Base-by-base conservation (phyloP, 2,888 invertebrate genomes). In the Acrobasis repandana region DNA sequence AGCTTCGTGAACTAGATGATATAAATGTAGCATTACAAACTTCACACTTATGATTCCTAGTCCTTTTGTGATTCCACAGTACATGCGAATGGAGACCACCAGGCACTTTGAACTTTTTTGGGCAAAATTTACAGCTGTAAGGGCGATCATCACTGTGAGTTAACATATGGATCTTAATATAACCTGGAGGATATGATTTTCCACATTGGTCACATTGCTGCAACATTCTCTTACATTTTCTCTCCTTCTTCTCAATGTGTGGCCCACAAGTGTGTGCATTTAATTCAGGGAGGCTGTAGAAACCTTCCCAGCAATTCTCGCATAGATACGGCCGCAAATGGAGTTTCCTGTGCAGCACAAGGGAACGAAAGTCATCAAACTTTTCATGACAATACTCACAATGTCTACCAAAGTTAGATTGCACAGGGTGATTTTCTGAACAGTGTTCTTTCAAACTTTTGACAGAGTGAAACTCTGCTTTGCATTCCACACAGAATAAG, bases 181-280 rank as follows among this genome's bases (percentile, higher is more conserved):
- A 93, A 0, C 91, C 87, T 0, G 86, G 84, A 0, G 91, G 90
- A 67, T 92, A 93, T 1, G 93, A 92, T 66, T 92, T 92, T 0
- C 93, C 92, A 68, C 92, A 93, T 64, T 92, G 90, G 65, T 93
- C 92, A 71, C 93, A 92, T 60, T 92, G 92, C 5, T 82, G 72
- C 61, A 90, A 66, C 0, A 78, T 67, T 68, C 69, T 81, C 5
- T 87, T 83, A 9, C 82, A 69, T 63, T 82, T 85, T 38, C 67
- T 74, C 62, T 80, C 85, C 34, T 80, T 80, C 63, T 82, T 84
- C 62, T 73, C 72, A 38, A 74, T 54, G 47, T 83, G 84, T 0
- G 88, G 87, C 63, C 80, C 79, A 65, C 92, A 93, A 0, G 76
- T 72, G 63, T 93, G 93, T 0, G 71, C 65, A 18, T 76, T 78